phyloP scores from a whole-genome alignment of 2,797 vertebrate species.

The Melanotaenia trifasciata region DNA sequence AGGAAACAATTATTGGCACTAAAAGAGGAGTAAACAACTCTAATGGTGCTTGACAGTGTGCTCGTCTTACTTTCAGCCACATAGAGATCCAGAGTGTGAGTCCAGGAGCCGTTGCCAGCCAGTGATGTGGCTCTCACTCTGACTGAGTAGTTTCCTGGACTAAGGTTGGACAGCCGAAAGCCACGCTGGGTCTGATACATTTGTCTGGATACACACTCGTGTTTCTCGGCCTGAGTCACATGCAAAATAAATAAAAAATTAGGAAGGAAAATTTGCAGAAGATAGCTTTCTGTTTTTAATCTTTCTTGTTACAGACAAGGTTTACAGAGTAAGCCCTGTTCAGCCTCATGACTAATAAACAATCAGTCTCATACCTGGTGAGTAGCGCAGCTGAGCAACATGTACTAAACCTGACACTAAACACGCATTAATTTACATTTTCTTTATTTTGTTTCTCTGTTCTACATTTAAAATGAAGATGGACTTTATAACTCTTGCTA shows the following conservation, averaged over 20 bases:
- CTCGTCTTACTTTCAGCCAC: conserved; percentile 92
- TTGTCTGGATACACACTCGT: conserved; percentile 93
- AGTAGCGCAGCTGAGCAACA: background rate
- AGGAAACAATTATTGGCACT: background rate
- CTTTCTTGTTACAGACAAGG: background rate
- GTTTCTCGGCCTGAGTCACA: conserved; percentile 84
- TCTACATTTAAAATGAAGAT: background rate
- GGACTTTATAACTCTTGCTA: background rate
- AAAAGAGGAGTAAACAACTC: background rate
- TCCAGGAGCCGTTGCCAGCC: conserved; percentile 97
- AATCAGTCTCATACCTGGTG: conserved; percentile 4
- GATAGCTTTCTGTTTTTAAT: conserved; percentile 16
- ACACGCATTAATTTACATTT: background rate
- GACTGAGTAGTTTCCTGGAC: conserved; percentile 94
- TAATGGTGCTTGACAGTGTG: background rate
- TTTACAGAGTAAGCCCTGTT: background rate
- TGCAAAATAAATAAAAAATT: conserved; percentile 4
- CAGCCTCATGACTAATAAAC: conserved; percentile 6
- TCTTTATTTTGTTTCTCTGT: background rate
- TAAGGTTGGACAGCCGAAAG: conserved; percentile 88
- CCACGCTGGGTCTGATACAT: conserved; percentile 87
- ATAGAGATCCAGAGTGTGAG: conserved; percentile 88
- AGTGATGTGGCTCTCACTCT: conserved; percentile 94
- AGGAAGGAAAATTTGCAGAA: background rate
- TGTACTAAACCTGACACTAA: background rate